Percentiles rank a stretch among this genome's conserved stretches.
phyloP scores from a whole-genome alignment of 1,140 invertebrate species.

The Meloidogyne floridensis region DNA sequence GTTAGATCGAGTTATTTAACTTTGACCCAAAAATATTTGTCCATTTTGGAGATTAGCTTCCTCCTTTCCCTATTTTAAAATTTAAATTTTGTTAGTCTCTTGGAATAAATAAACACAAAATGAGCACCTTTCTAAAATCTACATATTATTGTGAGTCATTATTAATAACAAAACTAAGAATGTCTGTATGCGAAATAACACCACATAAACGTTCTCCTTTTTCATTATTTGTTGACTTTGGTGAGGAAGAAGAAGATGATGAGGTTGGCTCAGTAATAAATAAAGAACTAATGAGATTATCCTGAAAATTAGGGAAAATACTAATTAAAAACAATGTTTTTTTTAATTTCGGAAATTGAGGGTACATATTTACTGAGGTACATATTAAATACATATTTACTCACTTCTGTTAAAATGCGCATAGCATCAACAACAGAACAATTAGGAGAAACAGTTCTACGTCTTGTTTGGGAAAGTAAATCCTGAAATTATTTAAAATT shows the following conservation, averaged over 20 bases:
- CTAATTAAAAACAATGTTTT: too few relatives aligned
- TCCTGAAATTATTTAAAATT: slow-evolving; percentile 19
- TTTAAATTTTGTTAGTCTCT: too few relatives aligned
- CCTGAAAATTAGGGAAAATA: slow-evolving; percentile 3
- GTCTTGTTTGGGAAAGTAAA: slow-evolving; percentile 22
- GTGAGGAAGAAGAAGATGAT: background rate
- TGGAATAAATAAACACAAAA: too few relatives aligned
- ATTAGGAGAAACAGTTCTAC: slow-evolving; percentile 25
- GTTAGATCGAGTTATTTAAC: too few relatives aligned
- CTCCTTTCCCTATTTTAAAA: too few relatives aligned
- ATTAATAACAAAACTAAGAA: slow-evolving; percentile 49
- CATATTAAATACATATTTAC: background rate
- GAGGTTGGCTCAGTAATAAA: slow-evolving; percentile 33
- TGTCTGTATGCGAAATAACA: slow-evolving; percentile 52
- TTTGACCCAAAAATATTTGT: too few relatives aligned
- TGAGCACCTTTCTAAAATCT: background rate
- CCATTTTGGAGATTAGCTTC: too few relatives aligned
- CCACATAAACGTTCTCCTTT: slow-evolving; percentile 28
- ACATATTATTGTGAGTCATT: background rate
- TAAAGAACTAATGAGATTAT: slow-evolving; percentile 43
- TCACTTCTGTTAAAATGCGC: slow-evolving; percentile 22
- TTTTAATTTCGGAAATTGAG: too few relatives aligned
- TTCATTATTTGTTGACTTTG: background rate
- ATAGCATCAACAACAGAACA: slow-evolving; percentile 30
- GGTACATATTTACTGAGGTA: too few relatives aligned